A percentile compares a stretch with the other conserved stretches of the same genome.
phyloP scores from a whole-genome alignment of 2,888 invertebrate species.

The Quadroppia sp. region DNA sequence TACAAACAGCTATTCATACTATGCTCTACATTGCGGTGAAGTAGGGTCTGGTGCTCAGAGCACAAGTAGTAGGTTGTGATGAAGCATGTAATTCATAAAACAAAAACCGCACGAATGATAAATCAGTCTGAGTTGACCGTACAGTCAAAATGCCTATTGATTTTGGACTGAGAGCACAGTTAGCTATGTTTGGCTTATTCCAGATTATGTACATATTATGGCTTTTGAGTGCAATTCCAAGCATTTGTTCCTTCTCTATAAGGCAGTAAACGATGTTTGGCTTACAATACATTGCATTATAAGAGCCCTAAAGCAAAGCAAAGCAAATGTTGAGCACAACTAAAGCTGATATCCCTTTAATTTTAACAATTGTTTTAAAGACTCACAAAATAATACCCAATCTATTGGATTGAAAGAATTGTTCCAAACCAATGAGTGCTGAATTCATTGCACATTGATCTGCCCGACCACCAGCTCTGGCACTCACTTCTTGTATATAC shows the following conservation, averaged over 20 bases:
- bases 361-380: constrained; percentile 35
- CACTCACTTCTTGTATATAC: neutral
- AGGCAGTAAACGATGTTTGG: constrained; percentile 32
- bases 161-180: constrained; percentile 28
- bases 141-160: constrained; percentile 32
- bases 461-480: neutral
- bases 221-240: constrained; percentile 32
- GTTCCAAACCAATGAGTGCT: constrained; percentile 37
- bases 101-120: constrained; percentile 34
- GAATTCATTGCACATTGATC: constrained; percentile 28
- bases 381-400: constrained; percentile 12
- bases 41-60: neutral
- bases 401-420: constrained; percentile 31
- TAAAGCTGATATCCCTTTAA: constrained; percentile 22
- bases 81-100: constrained; percentile 36
- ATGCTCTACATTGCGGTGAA: neutral
- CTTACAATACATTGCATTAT: constrained; percentile 18
- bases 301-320: constrained; percentile 1
- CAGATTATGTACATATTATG: constrained; percentile 33
- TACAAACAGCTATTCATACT: neutral
- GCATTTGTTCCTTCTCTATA: neutral
- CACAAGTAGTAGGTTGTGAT: constrained; percentile 2
- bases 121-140: constrained; percentile 27
- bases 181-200: constrained; percentile 20
- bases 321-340: neutral